Conservation (phyloP, 92 coral and sea anemone genomes). For the Palythoa heliodiscus region DNA sequence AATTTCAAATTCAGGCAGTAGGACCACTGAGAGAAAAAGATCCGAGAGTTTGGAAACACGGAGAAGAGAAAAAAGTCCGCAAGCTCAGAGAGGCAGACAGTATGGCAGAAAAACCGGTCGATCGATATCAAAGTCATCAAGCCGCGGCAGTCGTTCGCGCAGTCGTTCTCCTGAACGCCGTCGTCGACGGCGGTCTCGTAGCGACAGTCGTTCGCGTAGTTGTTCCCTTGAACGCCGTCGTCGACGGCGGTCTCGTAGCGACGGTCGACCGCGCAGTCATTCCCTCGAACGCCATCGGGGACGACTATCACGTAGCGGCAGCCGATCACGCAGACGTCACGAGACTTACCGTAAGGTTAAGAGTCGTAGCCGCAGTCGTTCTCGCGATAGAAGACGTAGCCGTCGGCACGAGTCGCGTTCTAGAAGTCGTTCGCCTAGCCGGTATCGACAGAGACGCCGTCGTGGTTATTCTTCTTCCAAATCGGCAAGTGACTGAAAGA, state of each 20-base stretch:
- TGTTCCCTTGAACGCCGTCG: not conserved
- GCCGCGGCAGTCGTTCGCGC: not conserved
- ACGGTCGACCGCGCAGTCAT: conserved; percentile 30
- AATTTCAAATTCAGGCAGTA: not conserved
- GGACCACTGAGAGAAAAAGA: not conserved
- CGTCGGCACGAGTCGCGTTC: conserved; percentile 39
- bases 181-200: conserved; percentile 6
- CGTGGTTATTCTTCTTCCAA: conserved; percentile 12
- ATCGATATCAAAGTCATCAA: conserved; percentile 2
- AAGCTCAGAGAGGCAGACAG: not conserved
- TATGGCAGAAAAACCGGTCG: not conserved
- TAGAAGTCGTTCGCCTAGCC: conserved; percentile 33
- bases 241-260: conserved; percentile 15
- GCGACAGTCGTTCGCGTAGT: conserved; percentile 6
- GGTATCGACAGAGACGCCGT: conserved; percentile 1
- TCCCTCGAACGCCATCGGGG: not conserved
- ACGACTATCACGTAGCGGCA: conserved; percentile 15
- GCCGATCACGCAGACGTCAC: conserved; percentile 29
- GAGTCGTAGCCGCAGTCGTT: conserved; percentile 29
- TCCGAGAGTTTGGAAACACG: not conserved
- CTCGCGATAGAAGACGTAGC: conserved; percentile 25
- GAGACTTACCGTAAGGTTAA: not conserved
- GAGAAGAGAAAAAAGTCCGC: conserved; percentile 25
- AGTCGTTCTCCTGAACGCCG: not conserved
- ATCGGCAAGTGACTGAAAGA: conserved; percentile 10